Evolutionary conservation across 2,888 invertebrate species (phyloP).

Genomic region (Cheilosia pagana): DNA sequence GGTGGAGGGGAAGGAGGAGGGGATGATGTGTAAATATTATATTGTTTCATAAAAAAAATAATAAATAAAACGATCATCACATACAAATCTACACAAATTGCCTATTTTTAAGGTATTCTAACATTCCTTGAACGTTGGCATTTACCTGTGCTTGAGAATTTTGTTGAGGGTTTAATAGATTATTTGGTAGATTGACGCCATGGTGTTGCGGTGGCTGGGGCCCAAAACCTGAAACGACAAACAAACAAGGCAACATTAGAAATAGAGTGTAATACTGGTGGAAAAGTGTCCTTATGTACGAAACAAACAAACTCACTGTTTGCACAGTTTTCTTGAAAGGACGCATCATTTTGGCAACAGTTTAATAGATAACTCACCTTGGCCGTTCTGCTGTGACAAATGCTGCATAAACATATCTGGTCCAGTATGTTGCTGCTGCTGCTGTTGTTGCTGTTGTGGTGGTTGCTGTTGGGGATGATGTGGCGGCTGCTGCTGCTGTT

Average conservation of each 20-base stretch:
- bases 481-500: conserved; percentile 80
- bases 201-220: conserved; percentile 79
- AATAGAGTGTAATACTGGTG: too few relatives aligned
- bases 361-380: too few relatives aligned
- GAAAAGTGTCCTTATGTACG: too few relatives aligned
- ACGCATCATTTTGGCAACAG: too few relatives aligned
- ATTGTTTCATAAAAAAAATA: conserved; percentile 38
- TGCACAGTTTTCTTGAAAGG: too few relatives aligned
- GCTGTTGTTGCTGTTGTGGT: conserved; percentile 81
- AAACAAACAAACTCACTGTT: too few relatives aligned
- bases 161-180: conserved; percentile 80
- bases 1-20: conserved; percentile 11
- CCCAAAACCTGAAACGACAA: conserved; percentile 78
- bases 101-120: conserved; percentile 81
- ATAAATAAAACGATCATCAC: conserved; percentile 55
- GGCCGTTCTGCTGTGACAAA: conserved; percentile 78
- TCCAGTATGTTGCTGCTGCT: conserved; percentile 79
- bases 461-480: conserved; percentile 79
- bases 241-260: neutral
- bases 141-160: conserved; percentile 81
- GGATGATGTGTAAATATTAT: conserved; percentile 54
- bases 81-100: conserved; percentile 79
- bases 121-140: conserved; percentile 81
- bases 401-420: conserved; percentile 79
- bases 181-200: conserved; percentile 80